phyloP scores from a whole-genome alignment of 2,797 vertebrate species.

The Buceros bicornis region DNA sequence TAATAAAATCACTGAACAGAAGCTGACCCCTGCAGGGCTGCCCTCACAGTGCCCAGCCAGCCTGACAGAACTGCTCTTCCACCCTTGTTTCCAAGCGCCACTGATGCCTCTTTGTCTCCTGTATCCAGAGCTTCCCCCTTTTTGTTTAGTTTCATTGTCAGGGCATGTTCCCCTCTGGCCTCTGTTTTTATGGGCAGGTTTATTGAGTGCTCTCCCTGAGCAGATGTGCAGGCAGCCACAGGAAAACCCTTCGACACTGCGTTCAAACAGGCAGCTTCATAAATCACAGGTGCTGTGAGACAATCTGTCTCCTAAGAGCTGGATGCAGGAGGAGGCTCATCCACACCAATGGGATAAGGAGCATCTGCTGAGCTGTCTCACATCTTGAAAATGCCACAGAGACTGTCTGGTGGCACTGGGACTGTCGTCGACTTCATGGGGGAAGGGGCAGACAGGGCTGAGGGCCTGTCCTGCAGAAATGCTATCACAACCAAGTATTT shows the following conservation, averaged over 20 bases:
- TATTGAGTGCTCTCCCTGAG: background rate
- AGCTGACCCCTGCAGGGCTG: background rate
- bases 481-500: background rate
- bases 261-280: background rate
- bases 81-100: background rate
- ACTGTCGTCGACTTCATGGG: background rate
- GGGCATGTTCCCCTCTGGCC: slow-evolving; percentile 13
- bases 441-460: background rate
- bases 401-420: background rate
- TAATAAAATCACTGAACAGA: background rate
- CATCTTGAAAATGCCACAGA: background rate
- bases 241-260: background rate
- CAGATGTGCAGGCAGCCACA: background rate
- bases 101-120: background rate
- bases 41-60: background rate
- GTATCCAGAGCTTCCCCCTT: background rate
- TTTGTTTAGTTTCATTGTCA: background rate
- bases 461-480: background rate
- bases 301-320: background rate
- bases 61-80: background rate
- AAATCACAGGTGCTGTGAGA: slow-evolving; percentile 12
- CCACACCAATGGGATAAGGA: background rate
- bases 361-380: background rate
- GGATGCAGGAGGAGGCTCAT: fast-evolving
- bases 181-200: slow-evolving; percentile 28